These are phyloP conservation scores for Myotis myotis DNA, from an alignment of 2,797 vertebrate genomes.

Conservation along the genomic window DNA sequence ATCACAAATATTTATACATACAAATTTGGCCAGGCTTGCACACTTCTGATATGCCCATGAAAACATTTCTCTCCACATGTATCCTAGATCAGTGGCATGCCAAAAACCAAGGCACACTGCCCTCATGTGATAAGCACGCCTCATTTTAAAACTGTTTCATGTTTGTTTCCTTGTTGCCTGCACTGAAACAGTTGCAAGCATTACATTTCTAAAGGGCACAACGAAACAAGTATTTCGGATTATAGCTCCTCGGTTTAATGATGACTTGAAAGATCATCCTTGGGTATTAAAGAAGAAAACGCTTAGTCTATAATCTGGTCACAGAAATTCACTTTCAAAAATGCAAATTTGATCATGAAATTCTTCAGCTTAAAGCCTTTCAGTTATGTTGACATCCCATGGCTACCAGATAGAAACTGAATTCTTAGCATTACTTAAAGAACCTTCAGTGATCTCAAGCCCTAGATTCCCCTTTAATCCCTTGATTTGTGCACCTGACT, in stretches of 20 bases:
- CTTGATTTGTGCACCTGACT: not conserved
- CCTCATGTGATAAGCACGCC: not conserved
- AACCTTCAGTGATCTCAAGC: not conserved
- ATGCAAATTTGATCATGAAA: not conserved
- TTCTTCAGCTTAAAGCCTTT: not conserved
- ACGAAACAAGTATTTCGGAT: not conserved
- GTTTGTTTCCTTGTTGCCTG: not conserved
- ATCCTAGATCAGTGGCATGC: not conserved
- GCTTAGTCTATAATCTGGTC: not conserved
- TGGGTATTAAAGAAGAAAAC: constrained; percentile 1
- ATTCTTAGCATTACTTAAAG: not conserved
- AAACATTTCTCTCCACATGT: not conserved
- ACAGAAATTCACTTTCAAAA: not conserved
- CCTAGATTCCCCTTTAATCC: not conserved
- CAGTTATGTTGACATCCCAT: not conserved
- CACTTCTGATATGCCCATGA: not conserved
- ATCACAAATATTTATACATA: not conserved
- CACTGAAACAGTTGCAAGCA: not conserved
- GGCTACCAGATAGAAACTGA: not conserved
- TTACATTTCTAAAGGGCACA: not conserved
- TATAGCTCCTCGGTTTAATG: not conserved
- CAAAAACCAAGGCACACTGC: not conserved
- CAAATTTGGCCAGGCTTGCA: not conserved
- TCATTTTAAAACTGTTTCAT: not conserved
- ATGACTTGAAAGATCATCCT: not conserved